Evolutionary conservation across 2,797 vertebrate species (phyloP).

Genomic region (Rhinichthys osculus): DNA sequence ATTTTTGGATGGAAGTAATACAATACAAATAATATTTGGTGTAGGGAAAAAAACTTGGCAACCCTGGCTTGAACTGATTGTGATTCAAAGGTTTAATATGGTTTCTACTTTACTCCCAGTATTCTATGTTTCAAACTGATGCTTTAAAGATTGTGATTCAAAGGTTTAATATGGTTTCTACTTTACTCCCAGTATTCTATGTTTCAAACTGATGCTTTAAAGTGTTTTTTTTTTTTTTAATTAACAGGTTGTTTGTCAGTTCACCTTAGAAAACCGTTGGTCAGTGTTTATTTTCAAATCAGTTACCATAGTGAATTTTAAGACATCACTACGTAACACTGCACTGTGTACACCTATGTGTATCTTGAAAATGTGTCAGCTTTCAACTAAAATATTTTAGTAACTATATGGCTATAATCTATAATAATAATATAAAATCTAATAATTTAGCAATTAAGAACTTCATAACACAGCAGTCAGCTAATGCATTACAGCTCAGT

Average conservation of each 20-base stretch:
- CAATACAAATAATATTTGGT: no score
- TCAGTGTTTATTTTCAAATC: background rate
- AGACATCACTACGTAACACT: background rate
- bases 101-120: background rate
- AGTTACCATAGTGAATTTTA: slow-evolving; percentile 1
- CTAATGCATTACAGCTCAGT: background rate
- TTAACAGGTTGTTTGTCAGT: background rate
- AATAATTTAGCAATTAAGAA: background rate
- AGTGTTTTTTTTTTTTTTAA: background rate
- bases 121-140: background rate
- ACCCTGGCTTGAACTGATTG: no score
- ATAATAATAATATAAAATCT: background rate
- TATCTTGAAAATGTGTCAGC: background rate
- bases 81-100: background rate
- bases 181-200: background rate
- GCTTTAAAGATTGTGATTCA: background rate
- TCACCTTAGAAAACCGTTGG: background rate
- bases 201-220: background rate
- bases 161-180: background rate
- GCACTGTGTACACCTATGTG: no score
- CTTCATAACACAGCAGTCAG: background rate
- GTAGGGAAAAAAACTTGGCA: no score
- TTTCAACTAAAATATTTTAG: background rate
- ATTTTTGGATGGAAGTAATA: no score
- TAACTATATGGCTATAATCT: background rate